A percentile compares a stretch with the other conserved stretches of the same genome.
Conservation (phyloP, 2,888 invertebrate species). For the Drosophila antonietae region DNA sequence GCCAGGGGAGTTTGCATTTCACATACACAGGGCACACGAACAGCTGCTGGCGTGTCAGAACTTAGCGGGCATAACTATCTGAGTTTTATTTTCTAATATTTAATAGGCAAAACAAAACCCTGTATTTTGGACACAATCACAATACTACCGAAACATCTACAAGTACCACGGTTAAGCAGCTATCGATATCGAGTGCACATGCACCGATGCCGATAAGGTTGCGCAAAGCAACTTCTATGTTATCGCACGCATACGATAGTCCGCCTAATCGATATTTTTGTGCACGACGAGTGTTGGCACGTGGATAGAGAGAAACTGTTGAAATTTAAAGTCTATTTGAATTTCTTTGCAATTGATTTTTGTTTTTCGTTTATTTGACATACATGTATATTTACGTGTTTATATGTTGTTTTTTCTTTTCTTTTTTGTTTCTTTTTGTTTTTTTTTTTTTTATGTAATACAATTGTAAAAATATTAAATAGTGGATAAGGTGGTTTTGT, state of each 20-base stretch:
- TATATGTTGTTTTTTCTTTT: slow-evolving; percentile 9
- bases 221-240: background rate
- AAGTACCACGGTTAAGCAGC: slow-evolving; percentile 42
- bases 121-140: slow-evolving; percentile 74
- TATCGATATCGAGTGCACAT: slow-evolving; percentile 47
- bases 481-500: slow-evolving; percentile 58
- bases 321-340: background rate
- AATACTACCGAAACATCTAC: slow-evolving; percentile 59
- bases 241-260: slow-evolving; percentile 19
- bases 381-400: slow-evolving; percentile 31
- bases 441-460: slow-evolving; percentile 47
- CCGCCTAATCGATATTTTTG: background rate
- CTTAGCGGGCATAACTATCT: slow-evolving; percentile 58
- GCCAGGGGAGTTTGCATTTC: slow-evolving; percentile 48
- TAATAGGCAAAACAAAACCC: slow-evolving; percentile 59
- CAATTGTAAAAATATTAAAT: slow-evolving; percentile 70
- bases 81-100: slow-evolving; percentile 38
- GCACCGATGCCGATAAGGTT: slow-evolving; percentile 28
- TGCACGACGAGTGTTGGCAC: slow-evolving; percentile 1
- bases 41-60: slow-evolving; percentile 43
- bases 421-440: slow-evolving; percentile 8
- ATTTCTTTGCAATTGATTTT: slow-evolving; percentile 11
- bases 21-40: slow-evolving; percentile 56
- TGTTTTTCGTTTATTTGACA: slow-evolving; percentile 32
- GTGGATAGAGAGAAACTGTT: background rate